These are phyloP conservation scores for Plestiodon gilberti DNA, from an alignment of 2,113 vertebrate genomes.

Conservation along the genomic window DNA sequence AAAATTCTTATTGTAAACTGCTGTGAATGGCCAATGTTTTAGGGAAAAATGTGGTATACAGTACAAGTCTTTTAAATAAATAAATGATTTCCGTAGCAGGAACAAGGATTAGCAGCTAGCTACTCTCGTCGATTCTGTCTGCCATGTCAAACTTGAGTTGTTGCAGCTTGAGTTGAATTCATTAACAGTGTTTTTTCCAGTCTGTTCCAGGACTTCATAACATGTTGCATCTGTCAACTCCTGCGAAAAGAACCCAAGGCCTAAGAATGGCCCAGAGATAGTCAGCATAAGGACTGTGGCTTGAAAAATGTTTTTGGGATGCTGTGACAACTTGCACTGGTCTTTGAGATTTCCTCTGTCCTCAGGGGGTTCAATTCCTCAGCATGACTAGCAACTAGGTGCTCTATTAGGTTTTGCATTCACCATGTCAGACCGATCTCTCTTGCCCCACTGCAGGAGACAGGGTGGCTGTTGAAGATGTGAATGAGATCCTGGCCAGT, in stretches of 20 bases:
- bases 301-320: not conserved
- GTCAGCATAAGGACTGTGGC: no score
- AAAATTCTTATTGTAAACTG: no score
- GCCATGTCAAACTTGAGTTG: no score
- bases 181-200: not conserved
- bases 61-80: no score
- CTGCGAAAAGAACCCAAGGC: no score
- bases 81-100: not conserved
- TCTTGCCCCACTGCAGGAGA: slow-evolving; percentile 30
- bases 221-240: no score
- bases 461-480: slow-evolving; percentile 26
- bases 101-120: no score
- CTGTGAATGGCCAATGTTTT: no score
- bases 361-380: not conserved
- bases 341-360: not conserved
- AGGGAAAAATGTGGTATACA: no score
- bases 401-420: not conserved
- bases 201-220: not conserved
- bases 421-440: not conserved
- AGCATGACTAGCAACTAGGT: not conserved
- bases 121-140: not conserved
- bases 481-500: slow-evolving; percentile 31
- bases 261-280: not conserved
- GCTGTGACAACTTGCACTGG: not conserved
- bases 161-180: no score